Evolutionary conservation across 2,113 vertebrate genomes (phyloP).

Genomic region (cat (Felis catus)): F.catus_Fca126_mat1.0 CM031416.1:40849001-40849500

Average conservation of each 20-base stretch:
- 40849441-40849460: not conserved
- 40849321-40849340: not conserved
- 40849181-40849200: not conserved
- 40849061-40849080: not conserved
- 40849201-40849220: not conserved
- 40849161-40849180: not conserved
- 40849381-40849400: not conserved
- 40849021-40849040: not conserved
- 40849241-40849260: not conserved
- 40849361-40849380: not conserved
- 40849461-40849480: not conserved
- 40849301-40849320: not conserved
- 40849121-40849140: not conserved
- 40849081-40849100: not conserved
- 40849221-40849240: not conserved
- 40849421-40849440: not conserved
- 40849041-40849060: not conserved
- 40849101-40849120: not conserved
- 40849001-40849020: not conserved
- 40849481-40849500: not conserved
- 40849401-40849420: not conserved
- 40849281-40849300: not conserved
- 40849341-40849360: not conserved
- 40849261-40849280: not conserved
- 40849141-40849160: not conserved